Percentiles rank a stretch among this genome's conserved stretches.
These are phyloP conservation scores for Caenorhabditis sp. DNA, from an alignment of 2,888 invertebrate species.

Conservation along the genomic window DNA sequence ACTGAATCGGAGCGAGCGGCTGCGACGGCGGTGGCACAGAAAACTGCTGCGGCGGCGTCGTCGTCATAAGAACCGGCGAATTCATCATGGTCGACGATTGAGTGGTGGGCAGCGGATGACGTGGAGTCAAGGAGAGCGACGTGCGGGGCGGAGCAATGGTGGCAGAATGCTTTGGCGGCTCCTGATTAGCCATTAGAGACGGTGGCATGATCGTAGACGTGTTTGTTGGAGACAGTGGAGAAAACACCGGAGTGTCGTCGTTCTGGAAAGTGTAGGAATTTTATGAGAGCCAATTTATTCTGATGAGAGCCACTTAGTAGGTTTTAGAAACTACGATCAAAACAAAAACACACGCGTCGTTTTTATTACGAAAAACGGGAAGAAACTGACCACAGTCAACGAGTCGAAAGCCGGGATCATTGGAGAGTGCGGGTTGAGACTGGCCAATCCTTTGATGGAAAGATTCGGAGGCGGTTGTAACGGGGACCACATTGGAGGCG, in stretches of 20 bases:
- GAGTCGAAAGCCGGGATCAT: slow-evolving; percentile 39
- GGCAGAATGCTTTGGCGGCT: slow-evolving; percentile 14
- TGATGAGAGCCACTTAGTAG: neutral
- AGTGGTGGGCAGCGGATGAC: slow-evolving; percentile 4
- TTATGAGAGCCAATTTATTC: neutral
- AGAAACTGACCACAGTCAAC: slow-evolving; percentile 36
- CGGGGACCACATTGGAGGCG: slow-evolving; percentile 16
- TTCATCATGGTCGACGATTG: slow-evolving; percentile 2
- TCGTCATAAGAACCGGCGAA: slow-evolving; percentile 9
- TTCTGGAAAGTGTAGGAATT: slow-evolving; percentile 35
- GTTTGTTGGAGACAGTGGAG: slow-evolving; percentile 54
- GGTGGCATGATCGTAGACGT: slow-evolving; percentile 36
- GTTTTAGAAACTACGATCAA: neutral
- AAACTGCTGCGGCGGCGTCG: neutral
- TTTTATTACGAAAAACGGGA: neutral
- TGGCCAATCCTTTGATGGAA: slow-evolving; percentile 23
- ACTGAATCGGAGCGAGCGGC: slow-evolving; percentile 18
- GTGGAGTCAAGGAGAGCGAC: slow-evolving; percentile 32
- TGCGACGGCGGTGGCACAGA: slow-evolving; percentile 4
- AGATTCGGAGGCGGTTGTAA: slow-evolving; percentile 23
- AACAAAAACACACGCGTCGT: neutral
- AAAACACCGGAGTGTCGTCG: slow-evolving; percentile 60
- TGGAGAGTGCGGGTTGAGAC: slow-evolving; percentile 23
- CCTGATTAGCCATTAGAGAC: slow-evolving; percentile 36
- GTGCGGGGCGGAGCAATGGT: slow-evolving; percentile 37